These are phyloP conservation scores for Proctacanthus coquilletti DNA, from an alignment of 1,140 invertebrate species.

Conservation along the genomic window DNA sequence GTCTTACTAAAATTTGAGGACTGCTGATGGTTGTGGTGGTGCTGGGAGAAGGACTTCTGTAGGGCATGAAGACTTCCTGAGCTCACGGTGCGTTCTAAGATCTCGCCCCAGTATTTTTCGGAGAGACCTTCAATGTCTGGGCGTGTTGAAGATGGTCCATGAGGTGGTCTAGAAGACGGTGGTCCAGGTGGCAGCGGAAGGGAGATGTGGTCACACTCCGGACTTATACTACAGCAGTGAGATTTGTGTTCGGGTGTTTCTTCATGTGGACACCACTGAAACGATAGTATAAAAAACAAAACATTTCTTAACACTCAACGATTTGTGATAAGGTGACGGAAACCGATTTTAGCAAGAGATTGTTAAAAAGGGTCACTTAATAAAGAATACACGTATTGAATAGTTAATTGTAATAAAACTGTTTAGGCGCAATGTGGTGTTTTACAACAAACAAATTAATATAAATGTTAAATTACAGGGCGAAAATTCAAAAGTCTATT, in stretches of 20 bases:
- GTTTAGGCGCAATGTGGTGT: no score
- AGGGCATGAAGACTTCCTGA: conserved; percentile 49
- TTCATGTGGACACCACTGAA: conserved; percentile 25
- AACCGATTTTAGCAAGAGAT: no score
- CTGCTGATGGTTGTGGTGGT: conserved; percentile 16
- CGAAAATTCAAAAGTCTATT: no score
- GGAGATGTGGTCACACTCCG: conserved; percentile 27
- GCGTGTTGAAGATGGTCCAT: conserved; percentile 11
- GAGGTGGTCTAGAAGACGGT: conserved; percentile 20
- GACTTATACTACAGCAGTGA: conserved; percentile 29
- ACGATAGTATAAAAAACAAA: no score
- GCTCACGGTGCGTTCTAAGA: conserved; percentile 51
- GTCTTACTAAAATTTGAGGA: conserved; percentile 21
- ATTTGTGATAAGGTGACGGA: no score
- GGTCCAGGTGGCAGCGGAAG: conserved; percentile 25
- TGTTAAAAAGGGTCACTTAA: no score
- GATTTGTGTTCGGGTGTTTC: conserved; percentile 28
- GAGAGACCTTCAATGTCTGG: conserved; percentile 50
- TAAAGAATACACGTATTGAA: no score
- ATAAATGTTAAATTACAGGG: no score
- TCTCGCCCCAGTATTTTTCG: conserved; percentile 65
- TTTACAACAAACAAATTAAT: no score
- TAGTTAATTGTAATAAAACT: no score
- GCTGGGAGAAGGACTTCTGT: conserved; percentile 35
- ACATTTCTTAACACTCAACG: no score